A percentile compares a stretch with the other conserved stretches of the same genome.
phyloP scores from a whole-genome alignment of 2,797 vertebrate species.

The Podarcis siculus region DNA sequence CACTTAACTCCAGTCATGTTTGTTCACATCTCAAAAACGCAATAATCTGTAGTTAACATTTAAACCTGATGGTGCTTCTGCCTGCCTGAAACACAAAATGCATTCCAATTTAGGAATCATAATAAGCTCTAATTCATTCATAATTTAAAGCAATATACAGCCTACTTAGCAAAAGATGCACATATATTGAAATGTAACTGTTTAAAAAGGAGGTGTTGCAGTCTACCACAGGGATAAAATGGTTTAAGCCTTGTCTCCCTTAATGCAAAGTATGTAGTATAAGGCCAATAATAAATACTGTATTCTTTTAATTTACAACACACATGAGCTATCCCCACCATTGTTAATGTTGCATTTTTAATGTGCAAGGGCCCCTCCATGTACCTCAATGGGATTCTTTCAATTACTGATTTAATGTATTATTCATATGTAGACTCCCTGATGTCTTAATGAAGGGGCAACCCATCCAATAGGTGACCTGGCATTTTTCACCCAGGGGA shows the following conservation, averaged over 20 bases:
- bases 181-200: neutral
- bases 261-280: neutral
- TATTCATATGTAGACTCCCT: constrained; percentile 57
- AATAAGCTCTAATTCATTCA: neutral
- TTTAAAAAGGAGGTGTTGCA: neutral
- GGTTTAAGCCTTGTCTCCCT: neutral
- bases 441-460: constrained; percentile 41
- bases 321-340: neutral
- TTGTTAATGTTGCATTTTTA: constrained; percentile 2
- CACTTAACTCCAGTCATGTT: constrained; percentile 16
- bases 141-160: neutral
- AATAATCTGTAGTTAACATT: constrained; percentile 13
- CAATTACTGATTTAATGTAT: constrained; percentile 58
- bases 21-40: neutral
- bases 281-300: neutral
- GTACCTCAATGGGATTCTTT: constrained; percentile 44
- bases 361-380: constrained; percentile 10
- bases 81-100: constrained; percentile 12
- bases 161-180: neutral
- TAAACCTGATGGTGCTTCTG: neutral
- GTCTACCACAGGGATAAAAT: neutral
- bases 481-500: constrained; percentile 14
- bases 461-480: constrained; percentile 24
- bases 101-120: neutral
- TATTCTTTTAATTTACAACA: neutral